phyloP scores from a whole-genome alignment of 2,797 vertebrate genomes.

The Neopelma chrysocephalum region DNA sequence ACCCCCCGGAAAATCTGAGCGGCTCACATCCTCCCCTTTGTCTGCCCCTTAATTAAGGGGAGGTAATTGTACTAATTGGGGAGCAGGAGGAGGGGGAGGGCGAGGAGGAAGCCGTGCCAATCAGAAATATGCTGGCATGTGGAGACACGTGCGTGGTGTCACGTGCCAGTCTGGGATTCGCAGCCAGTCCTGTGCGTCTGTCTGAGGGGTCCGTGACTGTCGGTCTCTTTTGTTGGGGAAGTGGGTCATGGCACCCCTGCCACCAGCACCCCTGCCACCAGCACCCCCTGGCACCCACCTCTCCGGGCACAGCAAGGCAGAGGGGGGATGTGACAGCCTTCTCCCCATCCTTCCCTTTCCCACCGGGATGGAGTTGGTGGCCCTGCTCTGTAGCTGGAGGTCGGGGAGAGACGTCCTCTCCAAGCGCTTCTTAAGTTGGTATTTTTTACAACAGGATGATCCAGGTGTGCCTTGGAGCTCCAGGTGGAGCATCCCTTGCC shows the following conservation, averaged over 20 bases:
- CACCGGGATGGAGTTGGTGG: accelerated
- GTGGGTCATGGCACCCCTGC: slow-evolving; percentile 4
- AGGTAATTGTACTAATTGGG: neutral
- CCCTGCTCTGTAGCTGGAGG: neutral
- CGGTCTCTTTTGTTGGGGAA: neutral
- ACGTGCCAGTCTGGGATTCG: slow-evolving; percentile 25
- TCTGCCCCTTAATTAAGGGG: slow-evolving; percentile 3
- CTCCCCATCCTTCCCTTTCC: neutral
- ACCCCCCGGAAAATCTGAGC: neutral
- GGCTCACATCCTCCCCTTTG: neutral
- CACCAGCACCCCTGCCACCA: neutral
- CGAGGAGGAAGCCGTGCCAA: neutral
- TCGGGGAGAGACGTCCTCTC: neutral
- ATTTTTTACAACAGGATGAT: accelerated
- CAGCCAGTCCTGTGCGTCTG: neutral
- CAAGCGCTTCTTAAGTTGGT: accelerated
- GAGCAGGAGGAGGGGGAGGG: neutral
- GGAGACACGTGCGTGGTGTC: neutral
- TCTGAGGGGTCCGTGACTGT: neutral
- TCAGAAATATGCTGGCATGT: neutral
- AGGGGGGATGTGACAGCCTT: neutral
- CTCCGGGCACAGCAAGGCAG: accelerated
- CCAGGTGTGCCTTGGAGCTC: neutral
- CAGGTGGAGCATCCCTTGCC: neutral
- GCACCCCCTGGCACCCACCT: neutral